Percentiles rank a stretch among this genome's conserved stretches.
These are phyloP conservation scores for Petrocephalus sullivani DNA, from an alignment of 2,797 vertebrate species.

Conservation along the genomic window DNA sequence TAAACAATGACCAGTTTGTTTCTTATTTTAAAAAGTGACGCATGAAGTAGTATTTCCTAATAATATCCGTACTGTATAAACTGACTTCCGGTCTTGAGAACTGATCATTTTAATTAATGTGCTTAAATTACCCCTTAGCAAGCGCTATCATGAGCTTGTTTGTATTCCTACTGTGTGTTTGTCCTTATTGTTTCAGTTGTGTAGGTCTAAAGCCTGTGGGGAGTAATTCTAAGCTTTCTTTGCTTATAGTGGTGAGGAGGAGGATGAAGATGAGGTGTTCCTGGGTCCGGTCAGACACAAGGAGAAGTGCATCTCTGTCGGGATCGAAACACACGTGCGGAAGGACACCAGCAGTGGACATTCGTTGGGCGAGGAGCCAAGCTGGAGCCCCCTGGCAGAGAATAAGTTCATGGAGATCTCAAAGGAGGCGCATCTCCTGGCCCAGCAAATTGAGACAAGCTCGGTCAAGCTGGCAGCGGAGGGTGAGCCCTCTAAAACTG, in stretches of 20 bases:
- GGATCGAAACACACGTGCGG: conserved; percentile 31
- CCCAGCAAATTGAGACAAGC: conserved; percentile 61
- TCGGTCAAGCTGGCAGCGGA: neutral
- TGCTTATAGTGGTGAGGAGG: conserved; percentile 59
- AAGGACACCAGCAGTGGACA: conserved; percentile 21
- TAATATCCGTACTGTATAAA: neutral
- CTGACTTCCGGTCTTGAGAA: neutral
- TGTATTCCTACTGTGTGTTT: neutral
- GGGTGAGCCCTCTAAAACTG: neutral
- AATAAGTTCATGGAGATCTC: conserved; percentile 78
- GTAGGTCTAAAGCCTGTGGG: neutral
- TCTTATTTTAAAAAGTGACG: neutral
- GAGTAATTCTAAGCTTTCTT: conserved; percentile 11
- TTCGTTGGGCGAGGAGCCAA: conserved; percentile 16
- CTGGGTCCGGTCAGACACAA: conserved; percentile 64
- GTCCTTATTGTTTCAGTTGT: neutral
- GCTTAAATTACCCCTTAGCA: neutral
- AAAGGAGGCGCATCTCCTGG: conserved; percentile 77
- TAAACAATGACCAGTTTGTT: neutral
- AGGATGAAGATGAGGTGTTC: conserved; percentile 77
- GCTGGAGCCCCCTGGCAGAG: conserved; percentile 72
- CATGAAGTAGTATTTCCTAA: neutral
- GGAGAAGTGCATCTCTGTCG: conserved; percentile 63
- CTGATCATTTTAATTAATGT: neutral
- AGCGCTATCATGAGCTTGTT: neutral